These are phyloP conservation scores for Peromyscus attwateri DNA, from an alignment of 2,797 vertebrate genomes.

Conservation along the genomic window DNA sequence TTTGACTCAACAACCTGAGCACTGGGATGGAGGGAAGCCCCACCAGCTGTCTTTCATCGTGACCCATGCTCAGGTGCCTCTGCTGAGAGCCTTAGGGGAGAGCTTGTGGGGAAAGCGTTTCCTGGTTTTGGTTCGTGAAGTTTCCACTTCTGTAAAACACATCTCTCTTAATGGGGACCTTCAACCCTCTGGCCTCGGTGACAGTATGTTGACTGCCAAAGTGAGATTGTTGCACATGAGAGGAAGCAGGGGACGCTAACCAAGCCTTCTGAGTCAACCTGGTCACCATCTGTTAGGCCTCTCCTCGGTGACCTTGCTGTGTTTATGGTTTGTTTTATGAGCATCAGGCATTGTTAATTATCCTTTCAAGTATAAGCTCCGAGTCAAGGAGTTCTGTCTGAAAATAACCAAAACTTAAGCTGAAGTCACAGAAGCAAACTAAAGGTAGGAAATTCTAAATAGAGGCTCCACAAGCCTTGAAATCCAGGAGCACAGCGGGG, in stretches of 20 bases:
- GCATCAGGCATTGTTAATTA: slow-evolving; percentile 14
- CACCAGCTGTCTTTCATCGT: not conserved
- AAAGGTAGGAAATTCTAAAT: not conserved
- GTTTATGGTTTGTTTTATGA: slow-evolving; percentile 34
- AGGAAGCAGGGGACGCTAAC: not conserved
- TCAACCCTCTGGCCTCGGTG: not conserved
- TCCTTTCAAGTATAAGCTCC: slow-evolving; percentile 23
- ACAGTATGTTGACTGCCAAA: not conserved
- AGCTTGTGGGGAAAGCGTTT: not conserved
- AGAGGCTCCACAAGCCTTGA: not conserved
- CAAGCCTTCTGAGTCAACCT: slow-evolving; percentile 16
- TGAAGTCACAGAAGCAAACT: not conserved
- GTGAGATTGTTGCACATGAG: not conserved
- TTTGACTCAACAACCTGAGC: not conserved
- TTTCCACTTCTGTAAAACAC: not conserved
- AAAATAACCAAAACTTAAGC: slow-evolving; percentile 62
- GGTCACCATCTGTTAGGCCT: not conserved
- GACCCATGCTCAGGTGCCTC: not conserved
- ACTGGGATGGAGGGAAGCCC: not conserved
- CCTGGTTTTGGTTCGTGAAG: not conserved
- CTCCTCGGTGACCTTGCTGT: not conserved
- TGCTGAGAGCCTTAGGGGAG: not conserved
- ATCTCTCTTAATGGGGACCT: not conserved
- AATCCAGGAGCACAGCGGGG: not conserved
- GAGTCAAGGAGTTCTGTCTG: slow-evolving; percentile 14